These are phyloP conservation scores for Philopedon plagiatum DNA, from an alignment of 2,888 invertebrate genomes.

Conservation along the genomic window DNA sequence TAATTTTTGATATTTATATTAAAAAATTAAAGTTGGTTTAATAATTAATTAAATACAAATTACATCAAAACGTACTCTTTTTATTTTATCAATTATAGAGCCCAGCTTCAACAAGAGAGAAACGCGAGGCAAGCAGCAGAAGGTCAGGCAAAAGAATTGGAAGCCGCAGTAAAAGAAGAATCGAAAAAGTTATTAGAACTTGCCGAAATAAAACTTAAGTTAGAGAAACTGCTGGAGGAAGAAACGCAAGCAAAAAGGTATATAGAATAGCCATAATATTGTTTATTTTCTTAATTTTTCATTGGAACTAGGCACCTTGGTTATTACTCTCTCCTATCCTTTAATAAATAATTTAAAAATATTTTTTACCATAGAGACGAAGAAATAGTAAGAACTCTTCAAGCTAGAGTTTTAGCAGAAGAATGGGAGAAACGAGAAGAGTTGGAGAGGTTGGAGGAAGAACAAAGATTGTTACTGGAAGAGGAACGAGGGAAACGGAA, in stretches of 20 bases:
- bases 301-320: background rate
- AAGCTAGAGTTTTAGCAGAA: slow-evolving; percentile 82
- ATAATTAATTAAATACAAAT: too few species aligned
- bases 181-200: slow-evolving; percentile 81
- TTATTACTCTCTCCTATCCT: too few species aligned
- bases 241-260: slow-evolving; percentile 84
- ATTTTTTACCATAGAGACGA: slow-evolving; percentile 72
- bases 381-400: slow-evolving; percentile 81
- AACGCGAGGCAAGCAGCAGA: slow-evolving; percentile 75
- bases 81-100: slow-evolving; percentile 61
- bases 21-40: too few species aligned
- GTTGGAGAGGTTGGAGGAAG: slow-evolving; percentile 83
- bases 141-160: slow-evolving; percentile 76
- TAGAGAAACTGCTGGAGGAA: slow-evolving; percentile 82
- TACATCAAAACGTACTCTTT: too few species aligned
- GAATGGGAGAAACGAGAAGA: slow-evolving; percentile 89
- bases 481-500: slow-evolving; percentile 82
- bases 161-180: slow-evolving; percentile 79
- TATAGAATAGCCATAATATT: too few species aligned
- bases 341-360: too few species aligned
- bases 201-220: slow-evolving; percentile 77
- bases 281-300: too few species aligned
- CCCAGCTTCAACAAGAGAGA: slow-evolving; percentile 77
- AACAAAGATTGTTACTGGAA: slow-evolving; percentile 80
- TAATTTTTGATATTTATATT: too few species aligned